Evolutionary conservation across 2,888 invertebrate genomes (phyloP).

Genomic region (Hedya salicella): DNA sequence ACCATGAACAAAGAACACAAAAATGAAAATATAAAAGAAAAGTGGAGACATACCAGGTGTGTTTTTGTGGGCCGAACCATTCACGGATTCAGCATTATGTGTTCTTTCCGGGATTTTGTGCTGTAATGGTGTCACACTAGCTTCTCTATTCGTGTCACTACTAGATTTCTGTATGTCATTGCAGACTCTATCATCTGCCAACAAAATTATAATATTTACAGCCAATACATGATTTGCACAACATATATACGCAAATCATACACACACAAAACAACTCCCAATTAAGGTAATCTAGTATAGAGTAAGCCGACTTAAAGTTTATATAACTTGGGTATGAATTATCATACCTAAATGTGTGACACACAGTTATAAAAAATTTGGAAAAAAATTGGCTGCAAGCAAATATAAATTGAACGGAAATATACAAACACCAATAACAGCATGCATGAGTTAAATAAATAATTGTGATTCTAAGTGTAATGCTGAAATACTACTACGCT

Average conservation of each 20-base stretch:
- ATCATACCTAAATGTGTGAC: conserved; percentile 5
- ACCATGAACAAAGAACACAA: conserved; percentile 34
- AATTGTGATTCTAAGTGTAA: not conserved
- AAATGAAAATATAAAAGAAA: conserved; percentile 47
- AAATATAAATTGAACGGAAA: conserved; percentile 2
- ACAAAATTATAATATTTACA: conserved; percentile 59
- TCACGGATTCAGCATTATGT: conserved; percentile 68
- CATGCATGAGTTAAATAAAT: conserved; percentile 17
- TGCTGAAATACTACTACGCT: conserved; percentile 1
- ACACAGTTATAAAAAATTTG: not conserved
- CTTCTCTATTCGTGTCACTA: conserved; percentile 68
- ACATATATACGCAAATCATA: not conserved
- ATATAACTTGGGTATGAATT: not conserved
- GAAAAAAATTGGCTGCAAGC: not conserved
- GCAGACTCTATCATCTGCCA: conserved; percentile 81
- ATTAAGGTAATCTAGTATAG: not conserved
- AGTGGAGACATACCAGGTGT: conserved; percentile 73
- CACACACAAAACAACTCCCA: not conserved
- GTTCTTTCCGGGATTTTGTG: conserved; percentile 73
- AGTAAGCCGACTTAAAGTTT: not conserved
- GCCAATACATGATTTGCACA: conserved; percentile 22
- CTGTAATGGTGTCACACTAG: conserved; percentile 63
- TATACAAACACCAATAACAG: conserved; percentile 4
- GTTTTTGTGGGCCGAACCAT: conserved; percentile 77
- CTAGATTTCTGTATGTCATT: conserved; percentile 77